Conservation (phyloP, 2,797 vertebrate species). For the Euthynnus affinis region DNA sequence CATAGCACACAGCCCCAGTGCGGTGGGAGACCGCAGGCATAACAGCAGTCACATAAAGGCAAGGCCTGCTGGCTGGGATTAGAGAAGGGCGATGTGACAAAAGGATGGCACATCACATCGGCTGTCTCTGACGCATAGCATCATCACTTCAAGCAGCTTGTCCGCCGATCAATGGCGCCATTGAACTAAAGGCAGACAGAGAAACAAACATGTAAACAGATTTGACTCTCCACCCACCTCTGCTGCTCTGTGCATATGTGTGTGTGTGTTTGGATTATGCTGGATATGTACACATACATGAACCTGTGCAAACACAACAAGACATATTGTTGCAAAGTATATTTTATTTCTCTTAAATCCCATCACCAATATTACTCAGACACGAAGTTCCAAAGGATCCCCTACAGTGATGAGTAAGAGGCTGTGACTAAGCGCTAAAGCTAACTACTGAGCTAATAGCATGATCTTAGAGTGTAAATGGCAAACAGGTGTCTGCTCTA, state of each 20-base stretch:
- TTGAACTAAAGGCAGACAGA: slow-evolving; percentile 86
- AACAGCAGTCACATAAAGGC: slow-evolving; percentile 93
- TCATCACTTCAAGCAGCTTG: slow-evolving; percentile 83
- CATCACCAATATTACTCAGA: slow-evolving; percentile 41
- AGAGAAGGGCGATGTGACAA: slow-evolving; percentile 90
- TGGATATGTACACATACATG: slow-evolving; percentile 11
- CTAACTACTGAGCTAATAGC: slow-evolving; percentile 61
- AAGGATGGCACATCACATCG: slow-evolving; percentile 91
- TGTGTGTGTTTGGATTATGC: slow-evolving; percentile 20
- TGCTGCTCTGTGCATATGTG: slow-evolving; percentile 39
- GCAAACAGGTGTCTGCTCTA: slow-evolving; percentile 24
- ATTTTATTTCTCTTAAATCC: slow-evolving; percentile 16
- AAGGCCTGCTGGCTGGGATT: slow-evolving; percentile 92
- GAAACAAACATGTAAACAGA: slow-evolving; percentile 89
- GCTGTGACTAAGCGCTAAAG: slow-evolving; percentile 52
- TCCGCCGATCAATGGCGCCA: slow-evolving; percentile 90
- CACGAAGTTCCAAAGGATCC: slow-evolving; percentile 49
- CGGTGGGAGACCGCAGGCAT: slow-evolving; percentile 84
- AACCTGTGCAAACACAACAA: too few species aligned
- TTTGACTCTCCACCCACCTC: slow-evolving; percentile 71
- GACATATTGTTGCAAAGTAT: not conserved
- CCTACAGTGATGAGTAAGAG: slow-evolving; percentile 38
- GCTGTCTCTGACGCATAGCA: slow-evolving; percentile 88
- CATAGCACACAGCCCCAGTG: slow-evolving; percentile 61
- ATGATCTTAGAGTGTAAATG: slow-evolving; percentile 20